Base-by-base conservation (phyloP, 1,140 invertebrate species). In the Campoletis sonorensis region DNA sequence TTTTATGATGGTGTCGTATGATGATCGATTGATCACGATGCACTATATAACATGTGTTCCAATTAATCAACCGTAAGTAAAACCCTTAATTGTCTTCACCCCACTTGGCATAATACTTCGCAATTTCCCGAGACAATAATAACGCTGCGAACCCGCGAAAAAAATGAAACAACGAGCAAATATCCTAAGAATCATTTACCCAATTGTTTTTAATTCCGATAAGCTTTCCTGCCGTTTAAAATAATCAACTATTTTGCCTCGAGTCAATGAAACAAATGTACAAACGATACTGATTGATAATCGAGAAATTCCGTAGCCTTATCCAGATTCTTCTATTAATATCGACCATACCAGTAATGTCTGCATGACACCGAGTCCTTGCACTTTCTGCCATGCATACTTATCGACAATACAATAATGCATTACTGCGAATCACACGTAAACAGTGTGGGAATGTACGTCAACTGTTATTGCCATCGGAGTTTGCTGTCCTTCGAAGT, bases 401-500 rank as follows among this genome's bases (percentile, higher is more conserved):
- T 23, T 64, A 27, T 18, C 51, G 2, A 58, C 54, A 26, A 64
- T 26, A 26, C 21, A 64, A 64, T 64, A 64, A 64, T 64, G 61
- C 61, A 64, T 64, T 64, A 83, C 78, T 79, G 64, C 64, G 54
- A 30, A 82, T 77, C 51, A 70, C 80, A 80, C 40, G 75, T 75
- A 79, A 83, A 79, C 79, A 79, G 79, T 83, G 71, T 75, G 79
- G 79, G 85, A 88, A 86, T 88, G 83, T 82, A 82, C 85, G 84
- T 64, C 23, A 26, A 23, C 61, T 13, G 61, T 64, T 13, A 23
- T 64, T 64, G 61, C 61, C 61, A 80, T 81, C 67, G 77, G 49
- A 79, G 58, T 68, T 82, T 80, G 73, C 73, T 82, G 86, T 88
- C 87, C 87, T 88, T 88, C 87, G 84, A 45, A 79, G 79, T 71